Conservation (phyloP, 2,888 invertebrate species). For the Trichacis sp. region DNA sequence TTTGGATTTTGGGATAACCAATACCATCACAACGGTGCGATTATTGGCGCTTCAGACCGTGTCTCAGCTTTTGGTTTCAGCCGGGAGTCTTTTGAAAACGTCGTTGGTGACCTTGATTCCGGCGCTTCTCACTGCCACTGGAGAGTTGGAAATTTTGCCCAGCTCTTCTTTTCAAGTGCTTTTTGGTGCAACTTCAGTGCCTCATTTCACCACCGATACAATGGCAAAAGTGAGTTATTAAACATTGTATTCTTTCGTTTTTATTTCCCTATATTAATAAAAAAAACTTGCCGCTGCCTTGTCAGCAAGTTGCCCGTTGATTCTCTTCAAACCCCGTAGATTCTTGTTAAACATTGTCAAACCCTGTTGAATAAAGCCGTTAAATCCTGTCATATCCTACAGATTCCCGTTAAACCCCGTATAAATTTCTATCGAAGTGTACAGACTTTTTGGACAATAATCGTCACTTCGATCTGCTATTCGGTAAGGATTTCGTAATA, state of each 20-base stretch:
- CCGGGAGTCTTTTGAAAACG: slow-evolving; percentile 83
- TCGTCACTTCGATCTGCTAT: too few relatives aligned
- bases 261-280: not conserved
- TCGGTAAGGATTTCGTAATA: too few relatives aligned
- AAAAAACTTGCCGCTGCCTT: too few relatives aligned
- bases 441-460: too few relatives aligned
- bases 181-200: slow-evolving; percentile 78
- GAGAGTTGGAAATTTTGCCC: slow-evolving; percentile 80
- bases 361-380: too few relatives aligned
- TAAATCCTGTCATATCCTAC: too few relatives aligned
- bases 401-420: too few relatives aligned
- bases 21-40: slow-evolving; percentile 83
- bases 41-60: slow-evolving; percentile 86
- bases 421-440: too few relatives aligned
- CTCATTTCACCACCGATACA: slow-evolving; percentile 90
- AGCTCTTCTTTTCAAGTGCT: slow-evolving; percentile 82
- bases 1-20: slow-evolving; percentile 83
- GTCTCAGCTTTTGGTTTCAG: slow-evolving; percentile 85
- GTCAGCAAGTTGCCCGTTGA: too few relatives aligned
- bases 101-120: slow-evolving; percentile 86
- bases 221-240: slow-evolving; percentile 77
- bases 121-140: slow-evolving; percentile 86
- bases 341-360: too few relatives aligned
- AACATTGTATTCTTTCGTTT: not conserved
- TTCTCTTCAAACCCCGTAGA: too few relatives aligned